Percentiles rank a stretch among this genome's conserved stretches.
Evolutionary conservation across 2,113 vertebrate species (phyloP).

Genomic region (Deroptyus accipitrinus): DNA sequence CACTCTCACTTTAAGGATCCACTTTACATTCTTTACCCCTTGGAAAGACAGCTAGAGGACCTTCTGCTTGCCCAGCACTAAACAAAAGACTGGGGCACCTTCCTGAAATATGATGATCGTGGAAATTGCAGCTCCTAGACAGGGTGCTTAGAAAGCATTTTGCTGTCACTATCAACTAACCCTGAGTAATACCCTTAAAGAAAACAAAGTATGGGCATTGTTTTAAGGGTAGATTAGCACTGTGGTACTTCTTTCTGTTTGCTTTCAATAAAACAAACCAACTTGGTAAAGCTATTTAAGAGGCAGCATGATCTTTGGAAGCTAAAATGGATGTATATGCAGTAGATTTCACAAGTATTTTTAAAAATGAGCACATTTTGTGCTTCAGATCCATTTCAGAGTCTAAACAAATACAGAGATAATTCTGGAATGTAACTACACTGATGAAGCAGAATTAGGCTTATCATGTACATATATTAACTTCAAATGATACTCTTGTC

Average conservation of each 20-base stretch:
- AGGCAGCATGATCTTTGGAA: slow-evolving; percentile 26
- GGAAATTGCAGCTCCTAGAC: slow-evolving; percentile 76
- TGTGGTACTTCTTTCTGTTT: not conserved
- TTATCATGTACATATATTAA: not conserved
- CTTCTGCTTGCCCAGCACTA: slow-evolving; percentile 78
- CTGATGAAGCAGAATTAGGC: not conserved
- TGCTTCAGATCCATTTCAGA: not conserved
- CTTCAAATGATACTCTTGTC: not conserved
- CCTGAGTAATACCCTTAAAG: slow-evolving; percentile 64
- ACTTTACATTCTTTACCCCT: slow-evolving; percentile 64
- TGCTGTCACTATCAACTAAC: slow-evolving; percentile 72
- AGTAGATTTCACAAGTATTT: not conserved
- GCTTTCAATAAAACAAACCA: not conserved
- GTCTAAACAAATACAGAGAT: not conserved
- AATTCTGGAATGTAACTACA: not conserved
- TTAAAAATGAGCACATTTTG: not conserved
- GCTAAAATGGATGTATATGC: not conserved
- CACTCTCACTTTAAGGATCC: slow-evolving; percentile 54
- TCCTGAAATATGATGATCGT: slow-evolving; percentile 86
- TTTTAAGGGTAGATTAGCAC: slow-evolving; percentile 52
- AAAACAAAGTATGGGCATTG: slow-evolving; percentile 50
- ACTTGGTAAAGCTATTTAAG: not conserved
- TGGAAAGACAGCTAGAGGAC: slow-evolving; percentile 71
- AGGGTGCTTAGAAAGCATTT: slow-evolving; percentile 75
- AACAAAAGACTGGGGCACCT: slow-evolving; percentile 83